Percentiles rank a stretch among this genome's conserved stretches.
phyloP scores from a whole-genome alignment of 37 sponge, comb jelly and placozoan species.

The Crambe crambe region DNA sequence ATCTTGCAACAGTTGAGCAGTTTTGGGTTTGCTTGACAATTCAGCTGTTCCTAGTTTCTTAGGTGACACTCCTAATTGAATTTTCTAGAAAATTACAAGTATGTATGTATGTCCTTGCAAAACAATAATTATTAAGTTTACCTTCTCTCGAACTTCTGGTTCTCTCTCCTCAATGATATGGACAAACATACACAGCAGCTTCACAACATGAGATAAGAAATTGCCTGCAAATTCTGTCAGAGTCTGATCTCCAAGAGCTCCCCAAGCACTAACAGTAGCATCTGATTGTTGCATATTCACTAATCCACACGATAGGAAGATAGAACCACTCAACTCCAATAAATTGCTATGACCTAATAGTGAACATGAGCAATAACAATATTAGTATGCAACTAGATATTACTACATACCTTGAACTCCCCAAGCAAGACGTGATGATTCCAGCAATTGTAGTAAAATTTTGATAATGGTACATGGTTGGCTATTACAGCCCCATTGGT shows the following conservation, averaged over 20 bases:
- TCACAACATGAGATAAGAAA: constrained; percentile 51
- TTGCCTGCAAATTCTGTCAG: constrained; percentile 13
- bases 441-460: constrained; percentile 20
- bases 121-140: constrained; percentile 2
- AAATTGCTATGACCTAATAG: constrained; percentile 48
- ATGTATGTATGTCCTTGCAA: too few relatives aligned
- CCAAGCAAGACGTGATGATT: constrained; percentile 35
- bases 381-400: neutral
- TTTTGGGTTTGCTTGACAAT: neutral
- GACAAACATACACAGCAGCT: constrained; percentile 52
- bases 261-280: constrained; percentile 1
- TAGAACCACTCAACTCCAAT: constrained; percentile 21
- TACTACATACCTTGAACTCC: constrained; percentile 31
- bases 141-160: constrained; percentile 56
- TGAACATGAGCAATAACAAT: neutral
- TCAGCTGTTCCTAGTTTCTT: neutral
- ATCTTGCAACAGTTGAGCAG: constrained; percentile 4
- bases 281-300: constrained; percentile 26
- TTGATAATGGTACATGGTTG: constrained; percentile 7
- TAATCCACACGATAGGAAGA: constrained; percentile 49
- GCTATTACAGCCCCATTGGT: constrained; percentile 46
- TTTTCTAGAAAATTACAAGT: neutral
- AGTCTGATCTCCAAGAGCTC: constrained; percentile 14
- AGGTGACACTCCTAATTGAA: neutral
- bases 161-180: constrained; percentile 71